Conservation (phyloP, 2,888 invertebrate species). For the Tetanocera ferruginea region DNA sequence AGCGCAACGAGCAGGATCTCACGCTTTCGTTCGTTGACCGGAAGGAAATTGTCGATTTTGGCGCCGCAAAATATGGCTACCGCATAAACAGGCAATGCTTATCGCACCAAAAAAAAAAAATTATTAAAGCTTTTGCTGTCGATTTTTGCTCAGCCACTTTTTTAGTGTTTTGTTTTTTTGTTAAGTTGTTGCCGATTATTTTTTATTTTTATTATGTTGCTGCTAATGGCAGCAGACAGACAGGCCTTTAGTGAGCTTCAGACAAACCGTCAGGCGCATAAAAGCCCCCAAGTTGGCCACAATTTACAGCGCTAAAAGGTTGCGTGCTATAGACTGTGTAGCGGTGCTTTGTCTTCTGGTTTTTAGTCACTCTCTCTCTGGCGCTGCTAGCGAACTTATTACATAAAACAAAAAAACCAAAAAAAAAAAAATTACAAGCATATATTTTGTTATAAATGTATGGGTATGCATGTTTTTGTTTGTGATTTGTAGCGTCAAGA, state of each 20-base stretch:
- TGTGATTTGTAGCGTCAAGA: background rate
- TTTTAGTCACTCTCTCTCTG: background rate
- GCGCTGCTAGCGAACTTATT: background rate
- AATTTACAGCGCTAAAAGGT: too few relatives aligned
- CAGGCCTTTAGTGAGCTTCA: background rate
- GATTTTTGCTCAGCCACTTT: background rate
- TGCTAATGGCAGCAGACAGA: background rate
- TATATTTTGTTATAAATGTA: background rate
- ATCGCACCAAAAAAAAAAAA: background rate
- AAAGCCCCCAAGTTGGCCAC: too few relatives aligned
- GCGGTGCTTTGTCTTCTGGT: too few relatives aligned
- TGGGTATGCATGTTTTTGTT: background rate
- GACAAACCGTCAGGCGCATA: background rate
- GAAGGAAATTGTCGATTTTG: conserved; percentile 17
- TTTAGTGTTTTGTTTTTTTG: background rate
- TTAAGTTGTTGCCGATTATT: background rate
- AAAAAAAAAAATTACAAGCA: background rate
- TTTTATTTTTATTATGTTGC: background rate
- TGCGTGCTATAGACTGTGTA: too few relatives aligned
- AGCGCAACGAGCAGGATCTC: background rate
- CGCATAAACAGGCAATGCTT: background rate
- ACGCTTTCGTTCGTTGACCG: conserved; percentile 3
- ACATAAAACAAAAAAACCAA: background rate
- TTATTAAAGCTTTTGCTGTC: background rate
- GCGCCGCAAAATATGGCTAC: conserved; percentile 1